Base-by-base conservation (phyloP, 1,140 invertebrate species). In the Hylyphantes graminicola region DNA sequence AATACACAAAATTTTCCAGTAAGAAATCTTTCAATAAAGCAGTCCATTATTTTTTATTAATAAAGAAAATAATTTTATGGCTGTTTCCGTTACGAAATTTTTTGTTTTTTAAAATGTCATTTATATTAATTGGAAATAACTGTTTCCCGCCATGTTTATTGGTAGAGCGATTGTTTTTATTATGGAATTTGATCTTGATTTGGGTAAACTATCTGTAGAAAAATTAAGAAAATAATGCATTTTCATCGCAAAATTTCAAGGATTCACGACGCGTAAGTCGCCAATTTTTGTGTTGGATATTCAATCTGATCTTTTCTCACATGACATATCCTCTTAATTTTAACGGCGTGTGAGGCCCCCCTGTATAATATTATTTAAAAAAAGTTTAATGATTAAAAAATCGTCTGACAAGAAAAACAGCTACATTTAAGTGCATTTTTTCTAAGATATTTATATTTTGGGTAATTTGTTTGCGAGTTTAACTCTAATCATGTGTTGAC, bases 121-220 rank as follows among this genome's bases (percentile, higher is more conserved):
- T 82, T 68, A 63, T 82, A 82, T 82, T 74, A 74, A 74, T 74
- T 61, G 70, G 68, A 65, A 79, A 74, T 57, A 74, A 64, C 57
- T 64, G 19, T 82, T 82, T 82, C 80, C 80, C 80, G 80, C 80
- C 80, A 82, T 82, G 72, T 82, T 82, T 68, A 73, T 74, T 74
- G 65, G 55, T 50, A 65, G 48, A 74, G 59, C 59, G 35, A 50
- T 82, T 82, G 80, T 82, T 82, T 82, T 82, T 82, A 74, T 82
- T 82, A 82, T 82, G 80, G 55, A 65, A 73, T 54, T 73, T 19
- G 15, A 35, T 73, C 54, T 50, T 13, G 13, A 21, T 21, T 17
- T 73, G 12, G 48, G 21, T 65, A 55, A 74, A 65, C 70, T 74
- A 54, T 54, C 15, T 35, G 35, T 13, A 13, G 53, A 70, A 70